Base-by-base conservation (phyloP, 2,888 invertebrate species). In the Scrobipalpa atriplicella region DNA sequence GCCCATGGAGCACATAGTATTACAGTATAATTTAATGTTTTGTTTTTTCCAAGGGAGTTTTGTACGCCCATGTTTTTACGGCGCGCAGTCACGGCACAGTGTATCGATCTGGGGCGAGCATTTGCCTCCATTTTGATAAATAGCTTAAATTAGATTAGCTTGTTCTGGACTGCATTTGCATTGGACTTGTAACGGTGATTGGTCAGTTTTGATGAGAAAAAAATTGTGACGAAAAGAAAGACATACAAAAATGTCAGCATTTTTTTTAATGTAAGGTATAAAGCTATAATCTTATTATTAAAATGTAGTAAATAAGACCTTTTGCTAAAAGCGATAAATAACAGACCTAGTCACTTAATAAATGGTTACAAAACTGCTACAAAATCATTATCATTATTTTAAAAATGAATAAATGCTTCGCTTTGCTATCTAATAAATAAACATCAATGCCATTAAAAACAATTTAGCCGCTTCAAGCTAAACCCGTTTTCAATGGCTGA, bases 21-120 rank as follows among this genome's bases (percentile, higher is more conserved):
- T 91, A 91, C 89, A 74, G 76, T 76, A 86, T 90, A 85, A 90
- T 89, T 90, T 92, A 89, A 90, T 87, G 89, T 88, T 87, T 83
- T 85, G 80, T 83, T 87, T 88, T 84, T 82, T 82, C 82, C 82
- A 84, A 75, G 81, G 80, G 81, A 77, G 76, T 79, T 90, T 86
- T 87, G 79, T 81, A 80, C 80, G 78, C 82, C 74, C 78, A 78
- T 36, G 43, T 65, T 83, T 86, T 92, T 92, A 92, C 89, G 82
- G 85, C 87, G 68, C 68, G 67, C 75, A 88, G 92, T 92, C 92
- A 92, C 92, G 92, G 79, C 83, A 90, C 71, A 64, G 72, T 11
- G 38, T 87, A 92, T 92, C 90, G 92, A 92, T 85, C 90, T 67
- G 67, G 64, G 68, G 66, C 68, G 51, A 41, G 64, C 29, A 66